These are phyloP conservation scores for Sprattus sprattus DNA, from an alignment of 2,113 vertebrate genomes.

Conservation along the genomic window DNA sequence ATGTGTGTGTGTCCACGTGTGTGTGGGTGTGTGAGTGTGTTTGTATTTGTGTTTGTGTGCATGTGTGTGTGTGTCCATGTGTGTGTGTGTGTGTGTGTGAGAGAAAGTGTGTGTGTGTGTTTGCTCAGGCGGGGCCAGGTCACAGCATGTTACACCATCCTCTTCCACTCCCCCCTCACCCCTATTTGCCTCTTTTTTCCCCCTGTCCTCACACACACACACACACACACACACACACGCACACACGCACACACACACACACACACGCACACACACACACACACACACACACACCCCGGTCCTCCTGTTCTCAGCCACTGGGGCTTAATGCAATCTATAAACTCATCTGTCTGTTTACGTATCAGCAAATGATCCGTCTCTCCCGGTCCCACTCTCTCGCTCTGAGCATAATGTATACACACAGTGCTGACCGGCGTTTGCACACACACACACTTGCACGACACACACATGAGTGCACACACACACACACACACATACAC, in stretches of 20 bases:
- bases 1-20: not conserved
- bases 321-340: slow-evolving; percentile 83
- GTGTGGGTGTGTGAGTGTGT: slow-evolving; percentile 1
- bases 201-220: too few species aligned
- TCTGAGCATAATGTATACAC: slow-evolving; percentile 77
- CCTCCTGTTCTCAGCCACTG: slow-evolving; percentile 63
- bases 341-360: slow-evolving; percentile 87
- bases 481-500: not conserved
- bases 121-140: not conserved
- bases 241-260: too few species aligned
- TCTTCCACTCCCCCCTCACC: slow-evolving; percentile 50
- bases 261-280: too few species aligned
- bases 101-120: not conserved
- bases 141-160: not conserved
- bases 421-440: slow-evolving; percentile 70
- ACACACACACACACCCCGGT: too few species aligned
- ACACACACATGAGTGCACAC: not conserved
- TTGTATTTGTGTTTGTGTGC: not conserved
- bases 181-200: not conserved
- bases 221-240: too few species aligned
- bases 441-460: slow-evolving; percentile 48
- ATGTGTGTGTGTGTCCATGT: slow-evolving; percentile 47
- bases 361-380: slow-evolving; percentile 78
- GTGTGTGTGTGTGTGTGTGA: not conserved
- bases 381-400: slow-evolving; percentile 75